Conservation (phyloP, 2,797 vertebrate species). For the Tapirus indicus region DNA sequence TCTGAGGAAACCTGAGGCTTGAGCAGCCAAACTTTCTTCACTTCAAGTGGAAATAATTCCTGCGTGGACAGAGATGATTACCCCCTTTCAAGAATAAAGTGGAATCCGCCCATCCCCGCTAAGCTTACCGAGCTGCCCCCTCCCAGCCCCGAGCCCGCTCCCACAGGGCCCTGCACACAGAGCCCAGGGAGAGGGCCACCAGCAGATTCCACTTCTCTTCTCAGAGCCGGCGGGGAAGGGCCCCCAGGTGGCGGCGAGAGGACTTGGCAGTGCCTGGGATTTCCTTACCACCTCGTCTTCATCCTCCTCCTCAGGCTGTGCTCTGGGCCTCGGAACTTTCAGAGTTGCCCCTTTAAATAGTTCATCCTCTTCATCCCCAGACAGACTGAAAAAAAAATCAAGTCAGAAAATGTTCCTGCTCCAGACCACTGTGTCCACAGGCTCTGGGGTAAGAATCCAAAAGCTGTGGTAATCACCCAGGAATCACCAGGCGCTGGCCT, state of each 20-base stretch:
- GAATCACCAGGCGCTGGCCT: background rate
- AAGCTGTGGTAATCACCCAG: background rate
- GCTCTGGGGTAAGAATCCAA: background rate
- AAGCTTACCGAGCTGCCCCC: background rate
- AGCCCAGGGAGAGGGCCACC: conserved; percentile 73
- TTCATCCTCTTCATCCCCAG: conserved; percentile 81
- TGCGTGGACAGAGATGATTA: background rate
- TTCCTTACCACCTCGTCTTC: conserved; percentile 96
- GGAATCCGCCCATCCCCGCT: conserved; percentile 11
- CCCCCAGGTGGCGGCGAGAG: background rate
- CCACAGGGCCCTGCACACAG: conserved; percentile 70
- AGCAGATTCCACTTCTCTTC: conserved; percentile 54
- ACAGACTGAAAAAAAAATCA: conserved; percentile 80
- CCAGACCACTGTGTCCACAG: background rate
- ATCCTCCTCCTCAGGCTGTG: conserved; percentile 89
- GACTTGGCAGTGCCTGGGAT: background rate
- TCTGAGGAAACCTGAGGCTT: background rate
- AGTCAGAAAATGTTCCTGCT: conserved; percentile 19
- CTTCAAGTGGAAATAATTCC: background rate
- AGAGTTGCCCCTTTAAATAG: conserved; percentile 85
- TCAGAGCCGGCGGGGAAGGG: background rate
- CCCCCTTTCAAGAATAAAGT: conserved; percentile 57
- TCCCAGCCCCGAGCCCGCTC: conserved; percentile 39
- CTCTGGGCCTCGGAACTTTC: conserved; percentile 74
- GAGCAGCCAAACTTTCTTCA: background rate